These are phyloP conservation scores for Coptotermes formosanus DNA, from an alignment of 1,140 invertebrate genomes.

Conservation along the genomic window DNA sequence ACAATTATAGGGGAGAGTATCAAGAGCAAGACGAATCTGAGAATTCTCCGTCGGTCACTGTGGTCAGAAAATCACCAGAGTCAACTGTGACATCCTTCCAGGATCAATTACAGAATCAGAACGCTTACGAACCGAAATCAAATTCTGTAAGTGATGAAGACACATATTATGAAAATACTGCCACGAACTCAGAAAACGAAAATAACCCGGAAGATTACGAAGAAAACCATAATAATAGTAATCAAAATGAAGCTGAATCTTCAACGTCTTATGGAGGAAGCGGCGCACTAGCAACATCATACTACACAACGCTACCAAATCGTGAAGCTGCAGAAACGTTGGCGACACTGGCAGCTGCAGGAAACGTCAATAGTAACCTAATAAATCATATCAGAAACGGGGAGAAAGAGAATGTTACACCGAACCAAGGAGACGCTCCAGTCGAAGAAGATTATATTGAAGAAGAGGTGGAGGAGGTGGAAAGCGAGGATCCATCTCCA, in stretches of 20 bases:
- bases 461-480: constrained; percentile 42
- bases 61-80: constrained; percentile 34
- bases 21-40: constrained; percentile 43
- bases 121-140: not conserved
- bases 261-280: not conserved
- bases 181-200: constrained; percentile 14
- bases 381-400: constrained; percentile 43
- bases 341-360: constrained; percentile 53
- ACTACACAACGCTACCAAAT: constrained; percentile 52
- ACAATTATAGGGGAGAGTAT: constrained; percentile 37
- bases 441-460: constrained; percentile 36
- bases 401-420: not conserved
- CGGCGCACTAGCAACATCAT: constrained; percentile 35
- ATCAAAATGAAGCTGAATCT: not conserved
- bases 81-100: constrained; percentile 35
- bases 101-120: not conserved
- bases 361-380: constrained; percentile 49
- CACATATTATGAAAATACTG: not conserved
- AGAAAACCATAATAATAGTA: not conserved
- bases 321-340: constrained; percentile 54
- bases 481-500: constrained; percentile 34
- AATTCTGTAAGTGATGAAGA: not conserved
- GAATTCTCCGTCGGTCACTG: constrained; percentile 38
- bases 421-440: constrained; percentile 32
- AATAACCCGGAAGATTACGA: constrained; percentile 29